phyloP scores from a whole-genome alignment of 2,797 vertebrate genomes.

The Hapalemur alaotrensis region DNA sequence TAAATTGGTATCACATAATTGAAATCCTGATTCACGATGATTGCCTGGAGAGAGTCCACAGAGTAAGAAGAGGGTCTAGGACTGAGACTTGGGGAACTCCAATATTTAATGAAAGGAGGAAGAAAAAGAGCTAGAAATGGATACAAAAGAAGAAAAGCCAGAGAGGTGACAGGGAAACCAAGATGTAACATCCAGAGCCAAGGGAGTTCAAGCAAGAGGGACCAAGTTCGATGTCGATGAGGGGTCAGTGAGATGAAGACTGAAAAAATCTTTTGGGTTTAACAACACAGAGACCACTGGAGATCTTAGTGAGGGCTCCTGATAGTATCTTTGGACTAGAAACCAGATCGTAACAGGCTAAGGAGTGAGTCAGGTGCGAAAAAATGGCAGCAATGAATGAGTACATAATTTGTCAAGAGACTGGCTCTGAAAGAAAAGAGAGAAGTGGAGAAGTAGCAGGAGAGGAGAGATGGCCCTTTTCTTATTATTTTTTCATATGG shows the following conservation, averaged over 20 bases:
- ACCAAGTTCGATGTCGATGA: neutral
- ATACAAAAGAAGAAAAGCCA: neutral
- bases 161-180: neutral
- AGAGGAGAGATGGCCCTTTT: neutral
- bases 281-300: neutral
- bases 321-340: neutral
- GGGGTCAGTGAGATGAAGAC: neutral
- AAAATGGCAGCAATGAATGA: neutral
- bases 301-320: neutral
- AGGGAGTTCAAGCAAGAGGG: neutral
- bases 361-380: neutral
- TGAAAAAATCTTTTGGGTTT: neutral
- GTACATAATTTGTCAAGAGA: neutral
- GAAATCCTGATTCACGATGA: neutral
- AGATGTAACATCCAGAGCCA: neutral
- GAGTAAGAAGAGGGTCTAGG: neutral
- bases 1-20: neutral
- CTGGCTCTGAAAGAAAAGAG: neutral
- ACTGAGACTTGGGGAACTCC: neutral
- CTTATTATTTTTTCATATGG: neutral
- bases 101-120: neutral
- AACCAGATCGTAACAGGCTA: neutral
- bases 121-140: neutral
- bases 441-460: neutral
- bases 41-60: neutral